Evolutionary conservation across 2,888 invertebrate species (phyloP), one percentile per base, ranked within the genome.

Genomic region (Boloria selene): DNA sequence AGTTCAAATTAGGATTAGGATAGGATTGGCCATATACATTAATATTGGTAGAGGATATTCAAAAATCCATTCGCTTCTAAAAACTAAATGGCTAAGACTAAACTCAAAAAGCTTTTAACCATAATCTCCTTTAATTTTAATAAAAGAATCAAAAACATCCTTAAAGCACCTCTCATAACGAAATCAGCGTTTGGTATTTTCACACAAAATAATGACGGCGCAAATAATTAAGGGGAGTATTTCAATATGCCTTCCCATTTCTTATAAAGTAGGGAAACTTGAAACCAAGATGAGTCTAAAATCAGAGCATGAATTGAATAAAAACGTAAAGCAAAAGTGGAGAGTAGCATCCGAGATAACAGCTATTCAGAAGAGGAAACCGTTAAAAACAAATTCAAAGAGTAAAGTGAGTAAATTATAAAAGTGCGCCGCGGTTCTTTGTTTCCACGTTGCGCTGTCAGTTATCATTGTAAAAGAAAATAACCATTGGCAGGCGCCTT

Each of bases 321-420:
- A 79, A 79, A 82, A 87, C 85, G 81, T 83, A 78, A 82, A 80
- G 80, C 81, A 79, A 78, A 75, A 78, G 76, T 76, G 75, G 76
- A 75, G 79, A 79, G 80, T 49, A 59, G 59, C 59, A 59, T 59
- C 80, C 77, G 60, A 83, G 87, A 88, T 88, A 88, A 85, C 86
- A 76, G 81, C 83, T 77, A 83, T 83, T 86, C 83, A 85, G 86
- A 84, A 14, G 17, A 49, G 59, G 59, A 59, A 59, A 17, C 59
- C 59, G 59, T 49, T 59, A 59, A 59, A 59, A 59, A 59, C 59
- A 59, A 59, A 59, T 87, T 87, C 83, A 83, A 85, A 86, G 85
- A 83, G 82, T 78, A 83, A 79, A 79, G 78, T 83, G 83, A 85
- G 85, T 86, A 84, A 87, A 87, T 88, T 87, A 87, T 86, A 59